Evolutionary conservation across 2,888 invertebrate species (phyloP).

Genomic region (Heteropelma amictum): DNA sequence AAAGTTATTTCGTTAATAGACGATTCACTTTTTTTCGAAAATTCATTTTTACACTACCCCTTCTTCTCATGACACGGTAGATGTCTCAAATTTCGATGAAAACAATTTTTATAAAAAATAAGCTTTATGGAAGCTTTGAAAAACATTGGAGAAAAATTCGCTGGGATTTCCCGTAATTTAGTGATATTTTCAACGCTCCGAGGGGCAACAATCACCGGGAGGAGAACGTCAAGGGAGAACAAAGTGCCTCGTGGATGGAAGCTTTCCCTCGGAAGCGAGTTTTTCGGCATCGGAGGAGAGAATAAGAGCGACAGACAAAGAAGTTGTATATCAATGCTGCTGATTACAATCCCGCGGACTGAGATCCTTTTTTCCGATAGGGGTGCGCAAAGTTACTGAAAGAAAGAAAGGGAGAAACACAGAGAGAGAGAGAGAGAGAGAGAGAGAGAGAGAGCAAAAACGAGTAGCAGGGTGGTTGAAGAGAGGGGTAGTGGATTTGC

Average conservation of each 20-base stretch:
- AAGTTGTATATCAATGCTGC: conserved; percentile 56
- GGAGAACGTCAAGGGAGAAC: too few relatives aligned
- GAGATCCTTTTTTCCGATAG: conserved; percentile 33
- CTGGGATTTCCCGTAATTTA: too few relatives aligned
- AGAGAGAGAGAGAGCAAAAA: neutral
- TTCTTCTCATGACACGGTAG: too few relatives aligned
- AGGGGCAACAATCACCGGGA: neutral
- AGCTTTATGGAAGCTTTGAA: too few relatives aligned
- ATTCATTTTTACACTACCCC: too few relatives aligned
- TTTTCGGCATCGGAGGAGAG: neutral
- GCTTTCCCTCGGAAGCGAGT: neutral
- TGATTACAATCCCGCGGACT: conserved; percentile 58
- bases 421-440: neutral
- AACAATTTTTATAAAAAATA: too few relatives aligned
- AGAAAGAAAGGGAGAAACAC: conserved; percentile 8
- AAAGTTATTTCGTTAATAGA: too few relatives aligned
- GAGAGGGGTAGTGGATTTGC: conserved; percentile 23
- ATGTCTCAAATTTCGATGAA: too few relatives aligned
- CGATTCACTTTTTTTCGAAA: too few relatives aligned
- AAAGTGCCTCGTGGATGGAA: neutral
- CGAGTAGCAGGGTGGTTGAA: neutral
- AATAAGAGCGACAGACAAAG: conserved; percentile 15
- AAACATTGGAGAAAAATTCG: too few relatives aligned
- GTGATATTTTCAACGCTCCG: too few relatives aligned
- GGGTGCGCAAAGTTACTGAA: conserved; percentile 30